Base-by-base conservation (phyloP, 92 coral and sea anemone species). In the Zoanthus solanderi region DNA sequence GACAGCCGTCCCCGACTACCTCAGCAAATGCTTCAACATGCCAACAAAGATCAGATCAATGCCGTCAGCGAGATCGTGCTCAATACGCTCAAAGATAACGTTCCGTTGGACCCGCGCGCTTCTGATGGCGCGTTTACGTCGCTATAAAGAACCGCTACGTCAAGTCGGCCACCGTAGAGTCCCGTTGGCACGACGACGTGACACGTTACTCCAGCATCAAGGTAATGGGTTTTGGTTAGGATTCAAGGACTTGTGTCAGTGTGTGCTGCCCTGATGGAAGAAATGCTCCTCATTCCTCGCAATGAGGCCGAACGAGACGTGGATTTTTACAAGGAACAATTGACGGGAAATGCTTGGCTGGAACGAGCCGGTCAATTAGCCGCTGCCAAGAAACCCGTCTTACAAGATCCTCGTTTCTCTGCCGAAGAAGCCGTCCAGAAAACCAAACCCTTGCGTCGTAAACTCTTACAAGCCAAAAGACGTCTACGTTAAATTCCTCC, bases 341-440 rank as follows among this genome's bases (percentile, higher is more conserved):
- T 47, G 52, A 47, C 52, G 8, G 52, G 52, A 4, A 47, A 47
- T 47, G 18, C 78, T 16, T 32, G 46, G 31, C 9, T 75, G 30
- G 18, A 75, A 45, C 45, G 60, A 47, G 46, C 78, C 6, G 78
- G 78, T 17, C 57, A 45, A 28, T n/a, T 75, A 5, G 78, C 78
- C 14, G 78, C 78, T 4, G 46, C 45, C 52, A 75, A 75, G 9
- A 75, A 75, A 28, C 58, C 60, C 5, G 46, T 75, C 8, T 47
- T 75, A n/a, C 13, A 47, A 45, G 78, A 75, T 7, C 67, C 67
- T 7, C 17, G 5, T n/a, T 23, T 60, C 6, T 14, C 67, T 7
- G 67, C 3, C 3, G 30, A 60, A 3, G 67, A 60, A 16, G 6
- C 6, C 23, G 67, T 60, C 0, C 6, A 1, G 0, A 37, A 15